Evolutionary conservation across 2,113 vertebrate genomes (phyloP).

Genomic region (Crotalus helleri): DNA sequence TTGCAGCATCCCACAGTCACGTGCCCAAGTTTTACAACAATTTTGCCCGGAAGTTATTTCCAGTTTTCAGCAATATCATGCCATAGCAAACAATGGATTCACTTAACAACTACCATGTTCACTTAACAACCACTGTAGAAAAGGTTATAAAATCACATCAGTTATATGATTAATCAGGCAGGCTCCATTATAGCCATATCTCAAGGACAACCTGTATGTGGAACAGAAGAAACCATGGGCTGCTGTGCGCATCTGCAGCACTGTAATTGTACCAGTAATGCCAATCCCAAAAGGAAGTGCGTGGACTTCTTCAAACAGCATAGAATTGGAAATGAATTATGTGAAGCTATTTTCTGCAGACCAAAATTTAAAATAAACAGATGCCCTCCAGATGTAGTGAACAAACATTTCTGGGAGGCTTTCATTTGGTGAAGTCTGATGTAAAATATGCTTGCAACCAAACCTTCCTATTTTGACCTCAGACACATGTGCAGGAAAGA

Average conservation of each 20-base stretch:
- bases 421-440: not conserved
- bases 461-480: not conserved
- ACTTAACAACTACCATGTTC: not conserved
- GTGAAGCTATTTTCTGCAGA: not conserved
- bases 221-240: not conserved
- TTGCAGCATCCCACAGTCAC: not conserved
- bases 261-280: not conserved
- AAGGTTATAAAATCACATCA: not conserved
- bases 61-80: not conserved
- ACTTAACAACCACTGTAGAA: not conserved
- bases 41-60: not conserved
- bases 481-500: not conserved
- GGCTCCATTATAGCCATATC: not conserved
- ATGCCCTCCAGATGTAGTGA: not conserved
- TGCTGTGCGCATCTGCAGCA: not conserved
- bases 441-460: not conserved
- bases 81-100: not conserved
- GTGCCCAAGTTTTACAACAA: not conserved
- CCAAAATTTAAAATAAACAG: not conserved
- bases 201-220: not conserved
- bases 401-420: not conserved
- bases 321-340: not conserved
- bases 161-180: not conserved
- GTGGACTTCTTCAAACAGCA: not conserved
- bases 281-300: not conserved